Evolutionary conservation across 2,113 vertebrate species (phyloP), one percentile per base, ranked within the genome.

Genomic region (Rhinolophus sinicus): DNA sequence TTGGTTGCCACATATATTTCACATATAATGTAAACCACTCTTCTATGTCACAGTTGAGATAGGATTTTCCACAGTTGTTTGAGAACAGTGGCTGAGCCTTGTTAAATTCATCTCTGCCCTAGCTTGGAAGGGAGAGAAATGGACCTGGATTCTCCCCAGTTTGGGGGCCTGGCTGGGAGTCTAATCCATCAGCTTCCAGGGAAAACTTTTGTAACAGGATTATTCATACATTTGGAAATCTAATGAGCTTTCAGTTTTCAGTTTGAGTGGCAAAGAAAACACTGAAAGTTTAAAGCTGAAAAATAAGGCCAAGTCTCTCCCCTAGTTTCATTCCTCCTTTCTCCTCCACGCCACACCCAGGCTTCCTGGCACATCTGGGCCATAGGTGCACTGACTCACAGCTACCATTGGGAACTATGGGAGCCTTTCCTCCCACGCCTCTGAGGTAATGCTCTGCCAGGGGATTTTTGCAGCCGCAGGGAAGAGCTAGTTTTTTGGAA

Each of bases 401-500:
- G 75, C 5, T 38, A 26, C 35, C 35, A 12, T 0, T 82, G 65
- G 58, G 40, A 22, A 8, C 44, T 1, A 0, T 15, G 56, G 76
- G 12, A 40, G 26, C 44, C 7, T 76, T 80, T 30, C n/a, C 26
- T 87, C 12, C 64, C 58, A 22, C 1, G 2, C 24, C 67, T 75
- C 92, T 16, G 24, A 82, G 19, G 30, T 28, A 52, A 65, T 12
- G 11, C 56, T 83, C 56, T 82, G n/a, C 52, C 38, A 50, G n/a
- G 30, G 21, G 3, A 14, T 88, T 73, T 67, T 44, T 62, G 69
- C 28, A 97, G 82, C 52, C 94, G 64, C 86, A 69, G 22, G 70
- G 21, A 92, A 88, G 38, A 69, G 35, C 62, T 67, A 21, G 33
- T 89, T 97, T 96, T 94, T 81, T 72, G 76, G 88, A 70, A 95